These are phyloP conservation scores for Odontophorus gujanensis DNA, from an alignment of 2,113 vertebrate genomes.

Conservation along the genomic window DNA sequence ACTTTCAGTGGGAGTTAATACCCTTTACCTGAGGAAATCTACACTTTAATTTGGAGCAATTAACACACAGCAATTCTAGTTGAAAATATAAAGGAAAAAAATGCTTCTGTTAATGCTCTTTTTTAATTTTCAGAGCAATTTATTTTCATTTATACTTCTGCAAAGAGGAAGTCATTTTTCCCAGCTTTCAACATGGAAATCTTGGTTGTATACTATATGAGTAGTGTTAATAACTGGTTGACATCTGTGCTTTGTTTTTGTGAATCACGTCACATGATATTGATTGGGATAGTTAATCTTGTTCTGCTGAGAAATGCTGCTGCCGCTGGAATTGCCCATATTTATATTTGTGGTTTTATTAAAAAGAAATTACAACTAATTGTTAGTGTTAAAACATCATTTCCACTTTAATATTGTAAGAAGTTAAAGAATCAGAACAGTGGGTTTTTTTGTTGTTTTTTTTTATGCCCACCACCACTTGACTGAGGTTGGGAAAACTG, in stretches of 20 bases:
- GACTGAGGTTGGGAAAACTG: conserved; percentile 46
- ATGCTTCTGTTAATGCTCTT: conserved; percentile 47
- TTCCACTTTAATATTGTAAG: conserved; percentile 64
- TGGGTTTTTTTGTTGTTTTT: conserved; percentile 37
- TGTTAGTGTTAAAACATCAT: conserved; percentile 64
- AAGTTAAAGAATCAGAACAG: conserved; percentile 53
- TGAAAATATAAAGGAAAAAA: conserved; percentile 49
- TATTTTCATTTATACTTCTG: conserved; percentile 63
- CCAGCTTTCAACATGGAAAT: conserved; percentile 57
- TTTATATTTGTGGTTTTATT: conserved; percentile 76
- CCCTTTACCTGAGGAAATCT: conserved; percentile 57
- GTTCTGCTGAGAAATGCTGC: conserved; percentile 73
- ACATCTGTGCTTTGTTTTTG: conserved; percentile 74
- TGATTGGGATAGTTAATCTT: conserved; percentile 69
- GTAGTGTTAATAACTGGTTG: conserved; percentile 68
- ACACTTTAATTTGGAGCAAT: conserved; percentile 58
- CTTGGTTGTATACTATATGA: conserved; percentile 41
- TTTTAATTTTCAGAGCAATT: conserved; percentile 65
- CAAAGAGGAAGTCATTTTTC: conserved; percentile 62
- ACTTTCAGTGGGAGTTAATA: conserved; percentile 63
- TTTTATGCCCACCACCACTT: conserved; percentile 2
- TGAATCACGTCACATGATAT: conserved; percentile 68
- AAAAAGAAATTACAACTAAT: conserved; percentile 41
- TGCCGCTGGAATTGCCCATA: conserved; percentile 70
- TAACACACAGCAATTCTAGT: conserved; percentile 58